phyloP scores from a whole-genome alignment of 64 coral and sea anemone genomes.

The Montipora efflorescens region DNA sequence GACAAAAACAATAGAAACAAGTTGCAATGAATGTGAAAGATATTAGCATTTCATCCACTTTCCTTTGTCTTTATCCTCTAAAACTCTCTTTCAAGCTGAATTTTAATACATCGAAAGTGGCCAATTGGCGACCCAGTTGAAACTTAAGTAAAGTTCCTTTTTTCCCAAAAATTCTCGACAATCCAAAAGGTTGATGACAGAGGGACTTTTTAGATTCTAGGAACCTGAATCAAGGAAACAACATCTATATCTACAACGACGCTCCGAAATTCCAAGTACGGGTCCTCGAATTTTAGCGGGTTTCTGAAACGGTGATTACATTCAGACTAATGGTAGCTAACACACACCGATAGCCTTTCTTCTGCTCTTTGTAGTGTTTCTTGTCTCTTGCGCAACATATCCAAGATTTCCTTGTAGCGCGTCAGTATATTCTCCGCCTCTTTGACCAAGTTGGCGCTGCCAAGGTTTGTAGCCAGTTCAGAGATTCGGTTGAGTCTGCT shows the following conservation, averaged over 20 bases:
- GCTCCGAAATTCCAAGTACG: not conserved
- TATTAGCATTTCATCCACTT: too few species aligned
- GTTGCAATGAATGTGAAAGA: too few species aligned
- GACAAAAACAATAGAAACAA: too few species aligned
- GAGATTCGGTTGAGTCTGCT: conserved; percentile 82
- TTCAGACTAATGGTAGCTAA: not conserved
- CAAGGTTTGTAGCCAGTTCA: conserved; percentile 86
- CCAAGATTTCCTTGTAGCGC: conserved; percentile 89
- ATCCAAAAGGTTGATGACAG: not conserved
- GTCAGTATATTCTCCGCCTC: conserved; percentile 85
- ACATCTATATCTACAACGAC: too few species aligned
- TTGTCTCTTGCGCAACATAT: conserved; percentile 95
- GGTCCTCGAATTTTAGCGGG: not conserved
- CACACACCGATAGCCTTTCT: conserved; percentile 83
- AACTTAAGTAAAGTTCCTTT: too few species aligned
- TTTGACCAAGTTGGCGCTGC: conserved; percentile 60
- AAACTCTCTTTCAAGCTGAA: too few species aligned
- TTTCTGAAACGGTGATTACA: not conserved
- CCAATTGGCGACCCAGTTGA: too few species aligned
- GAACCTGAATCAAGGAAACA: not conserved
- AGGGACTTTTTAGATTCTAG: not conserved
- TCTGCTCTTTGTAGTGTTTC: conserved; percentile 83
- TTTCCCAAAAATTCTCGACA: too few species aligned
- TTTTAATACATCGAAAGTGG: too few species aligned
- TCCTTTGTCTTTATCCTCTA: too few species aligned